Percentiles rank a stretch among this genome's conserved stretches.
Conservation (phyloP, 2,888 invertebrate genomes). For the Aleiodes leptofemur region DNA sequence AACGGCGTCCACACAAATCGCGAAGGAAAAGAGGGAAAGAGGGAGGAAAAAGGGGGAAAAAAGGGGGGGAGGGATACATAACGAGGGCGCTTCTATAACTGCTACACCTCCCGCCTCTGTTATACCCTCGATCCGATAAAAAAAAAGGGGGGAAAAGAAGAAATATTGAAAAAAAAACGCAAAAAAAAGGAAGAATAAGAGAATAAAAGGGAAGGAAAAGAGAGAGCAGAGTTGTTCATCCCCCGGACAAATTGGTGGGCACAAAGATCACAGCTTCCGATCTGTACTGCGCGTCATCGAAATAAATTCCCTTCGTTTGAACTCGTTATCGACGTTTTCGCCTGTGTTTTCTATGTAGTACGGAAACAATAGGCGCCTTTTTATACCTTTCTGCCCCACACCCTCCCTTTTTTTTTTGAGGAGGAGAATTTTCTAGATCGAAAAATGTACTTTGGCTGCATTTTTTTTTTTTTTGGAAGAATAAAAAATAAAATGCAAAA, state of each 20-base stretch:
- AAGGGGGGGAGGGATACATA: conserved; percentile 7
- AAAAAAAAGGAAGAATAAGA: neutral
- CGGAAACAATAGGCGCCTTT: conserved; percentile 2
- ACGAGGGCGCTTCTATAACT: conserved; percentile 30
- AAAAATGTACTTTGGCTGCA: neutral
- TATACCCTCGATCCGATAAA: conserved; percentile 30
- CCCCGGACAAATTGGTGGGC: conserved; percentile 25
- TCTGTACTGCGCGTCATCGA: conserved; percentile 29
- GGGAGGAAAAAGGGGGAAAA: neutral
- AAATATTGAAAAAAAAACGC: conserved; percentile 1
- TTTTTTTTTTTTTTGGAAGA: neutral
- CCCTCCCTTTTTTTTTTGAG: neutral
- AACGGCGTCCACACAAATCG: conserved; percentile 40
- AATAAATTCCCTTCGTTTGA: conserved; percentile 33
- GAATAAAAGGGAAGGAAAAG: neutral
- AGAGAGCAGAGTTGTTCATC: conserved; percentile 16
- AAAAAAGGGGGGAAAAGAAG: neutral
- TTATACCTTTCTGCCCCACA: neutral
- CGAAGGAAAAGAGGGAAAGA: neutral
- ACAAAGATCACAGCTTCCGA: conserved; percentile 32
- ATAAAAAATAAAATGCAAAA: no score
- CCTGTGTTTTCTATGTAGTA: conserved; percentile 7
- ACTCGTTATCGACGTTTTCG: conserved; percentile 35
- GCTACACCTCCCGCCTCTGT: conserved; percentile 15
- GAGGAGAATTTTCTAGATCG: neutral